Percentiles rank a stretch among this genome's conserved stretches.
These are phyloP conservation scores for Periophthalmus magnuspinnatus DNA, from an alignment of 2,797 vertebrate genomes.

Conservation along the genomic window DNA sequence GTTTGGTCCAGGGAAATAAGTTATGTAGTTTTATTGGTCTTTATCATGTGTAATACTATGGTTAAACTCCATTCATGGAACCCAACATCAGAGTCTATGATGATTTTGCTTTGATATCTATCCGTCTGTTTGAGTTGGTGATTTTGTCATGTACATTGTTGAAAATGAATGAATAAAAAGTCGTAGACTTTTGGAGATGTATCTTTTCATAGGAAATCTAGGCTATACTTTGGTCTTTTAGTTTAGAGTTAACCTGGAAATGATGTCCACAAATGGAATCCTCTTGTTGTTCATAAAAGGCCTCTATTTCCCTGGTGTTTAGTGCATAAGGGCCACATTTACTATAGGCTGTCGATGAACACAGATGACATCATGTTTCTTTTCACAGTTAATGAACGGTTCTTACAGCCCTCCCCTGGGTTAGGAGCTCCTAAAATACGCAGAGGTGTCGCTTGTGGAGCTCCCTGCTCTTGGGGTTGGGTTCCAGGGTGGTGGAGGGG, in stretches of 20 bases:
- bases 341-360: conserved; percentile 19
- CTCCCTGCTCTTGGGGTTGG: conserved; percentile 23
- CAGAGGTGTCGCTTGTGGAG: conserved; percentile 56
- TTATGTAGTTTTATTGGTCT: background rate
- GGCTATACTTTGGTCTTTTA: background rate
- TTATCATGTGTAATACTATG: background rate
- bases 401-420: conserved; percentile 40
- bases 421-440: conserved; percentile 77
- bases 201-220: background rate
- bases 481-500: background rate
- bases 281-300: background rate
- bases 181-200: background rate
- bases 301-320: background rate
- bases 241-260: too few relatives aligned
- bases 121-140: conserved; percentile 31
- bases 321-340: background rate
- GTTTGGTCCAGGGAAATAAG: background rate
- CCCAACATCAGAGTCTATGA: background rate
- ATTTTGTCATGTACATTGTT: conserved; percentile 65
- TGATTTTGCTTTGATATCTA: conserved; percentile 3
- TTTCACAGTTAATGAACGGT: conserved; percentile 32
- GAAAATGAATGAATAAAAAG: conserved; percentile 67
- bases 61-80: background rate
- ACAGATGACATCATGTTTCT: conserved; percentile 44
- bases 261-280: too few relatives aligned